Evolutionary conservation across 2,888 invertebrate species (phyloP), one percentile per base, ranked within the genome.

Genomic region (Cryptus viduatorius): DNA sequence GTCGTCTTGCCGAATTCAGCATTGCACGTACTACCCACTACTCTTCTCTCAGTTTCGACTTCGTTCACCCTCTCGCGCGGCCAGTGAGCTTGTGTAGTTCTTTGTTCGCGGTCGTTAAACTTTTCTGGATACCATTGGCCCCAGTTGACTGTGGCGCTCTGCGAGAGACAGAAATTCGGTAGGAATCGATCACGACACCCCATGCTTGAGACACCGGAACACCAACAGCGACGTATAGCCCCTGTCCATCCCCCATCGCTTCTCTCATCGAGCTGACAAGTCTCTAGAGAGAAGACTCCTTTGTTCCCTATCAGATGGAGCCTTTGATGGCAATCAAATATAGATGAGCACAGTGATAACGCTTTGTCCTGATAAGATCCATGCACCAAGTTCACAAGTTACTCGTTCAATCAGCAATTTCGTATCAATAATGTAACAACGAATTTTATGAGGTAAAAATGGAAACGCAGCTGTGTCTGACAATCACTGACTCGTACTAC

Each of bases 61-160:
- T 29, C 53, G 37, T 65, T 75, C 71, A 42, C 31, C 68, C 61
- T 46, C n/a, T 44, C 61, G 16, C n/a, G 12, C 46, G 48, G 24
- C 64, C 14, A 5, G 14, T 10, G 69, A 68, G 61, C 82, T 64
- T 12, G 61, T 48, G 37, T 8, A 56, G 31, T 86, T 87, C 90
- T 89, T 90, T 87, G 88, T 88, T 87, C 82, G 87, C 89, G 90
- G 90, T 90, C 89, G 90, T 90, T 90, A 89, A 90, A 89, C 90
- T 89, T 88, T 87, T 85, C 44, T 29, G 59, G 12, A 42, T 19
- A 24, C 44, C 16, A 14, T 37, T 48, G 67, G 24, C 61, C 67
- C 14, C 24, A 37, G 75, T 67, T 46, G 12, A 8, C 29, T 69
- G 31, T 16, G 31, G 37, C 37, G 37, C 37, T 37, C 50, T 4